Evolutionary conservation across 2,797 vertebrate genomes (phyloP), one percentile per base, ranked within the genome.

Genomic region (Stomatorhinus walkeri): DNA sequence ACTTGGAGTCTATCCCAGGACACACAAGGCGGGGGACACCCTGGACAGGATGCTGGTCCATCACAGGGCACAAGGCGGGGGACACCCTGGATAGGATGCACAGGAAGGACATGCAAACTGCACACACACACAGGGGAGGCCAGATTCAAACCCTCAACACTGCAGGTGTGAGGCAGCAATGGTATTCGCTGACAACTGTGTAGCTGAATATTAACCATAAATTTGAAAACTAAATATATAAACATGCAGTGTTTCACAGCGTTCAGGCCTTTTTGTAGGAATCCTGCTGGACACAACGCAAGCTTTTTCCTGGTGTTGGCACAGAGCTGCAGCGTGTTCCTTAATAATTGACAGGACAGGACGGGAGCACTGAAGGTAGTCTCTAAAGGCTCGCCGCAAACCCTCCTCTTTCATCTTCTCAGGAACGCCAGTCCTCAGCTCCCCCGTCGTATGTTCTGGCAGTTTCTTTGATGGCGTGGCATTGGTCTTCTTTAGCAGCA

Each of bases 401-500:
- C 83, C 84, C 40, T 48, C 24, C 48, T 54, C 88, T 87, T 89
- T 89, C 84, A 87, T 89, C 88, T 89, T n/a, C 48, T 51, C 84
- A 22, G 84, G 59, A 72, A 54, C 28, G 10, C n/a, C 64, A 16
- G 88, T 76, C 52, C 84, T 76, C 51, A 61, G 61, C 85, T 72
- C 88, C 36, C 59, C 86, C 46, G 51, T 85, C 85, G 76, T 56
- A 87, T 85, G 64, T 87, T 89, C 85, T 76, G 84, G 16, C 88
- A 89, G 88, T 72, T 68, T 87, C 83, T 89, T 89, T 89, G 88
- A 89, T 89, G 83, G 49, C 24, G 28, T 79, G 49, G 84, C 49
- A 32, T 54, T 40, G 28, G 54, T 87, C 85, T 22, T 61, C 43
- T 40, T 87, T 89, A 87, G 64, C 68, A 24, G 85, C 48, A 87